Conservation (phyloP, 2,888 invertebrate species). For the Sympetrum striolatum region DNA sequence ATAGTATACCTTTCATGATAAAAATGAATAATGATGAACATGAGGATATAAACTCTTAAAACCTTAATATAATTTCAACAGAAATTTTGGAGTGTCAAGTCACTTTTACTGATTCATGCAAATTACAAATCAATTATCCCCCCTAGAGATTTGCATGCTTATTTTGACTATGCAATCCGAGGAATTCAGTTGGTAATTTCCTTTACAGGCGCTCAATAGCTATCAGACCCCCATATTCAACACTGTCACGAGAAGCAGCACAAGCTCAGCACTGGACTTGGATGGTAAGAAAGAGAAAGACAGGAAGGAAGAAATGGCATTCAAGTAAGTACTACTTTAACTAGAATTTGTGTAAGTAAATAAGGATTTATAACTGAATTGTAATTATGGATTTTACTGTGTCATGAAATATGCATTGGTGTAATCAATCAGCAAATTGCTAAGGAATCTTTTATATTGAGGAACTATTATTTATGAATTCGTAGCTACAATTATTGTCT, state of each 20-base stretch:
- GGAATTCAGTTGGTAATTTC: not conserved
- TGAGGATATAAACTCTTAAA: no score
- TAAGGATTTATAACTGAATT: not conserved
- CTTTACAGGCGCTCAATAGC: conserved; percentile 51
- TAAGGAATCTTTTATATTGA: no score
- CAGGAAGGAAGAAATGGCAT: conserved; percentile 76
- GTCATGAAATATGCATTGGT: not conserved
- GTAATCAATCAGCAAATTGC: not conserved
- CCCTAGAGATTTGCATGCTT: no score
- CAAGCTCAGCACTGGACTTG: conserved; percentile 77
- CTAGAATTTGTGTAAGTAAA: not conserved
- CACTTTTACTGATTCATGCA: not conserved
- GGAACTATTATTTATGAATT: no score
- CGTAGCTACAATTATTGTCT: not conserved
- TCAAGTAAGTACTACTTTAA: conserved; percentile 68
- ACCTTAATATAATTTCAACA: no score
- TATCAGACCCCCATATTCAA: conserved; percentile 50
- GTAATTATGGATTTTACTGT: not conserved
- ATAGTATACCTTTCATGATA: no score
- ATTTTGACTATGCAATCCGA: no score
- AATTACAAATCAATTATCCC: not conserved
- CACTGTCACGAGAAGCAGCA: conserved; percentile 80
- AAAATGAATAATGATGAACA: no score
- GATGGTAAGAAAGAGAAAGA: conserved; percentile 64
- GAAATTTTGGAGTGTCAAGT: not conserved